These are phyloP conservation scores for Eupithecia pulchellata DNA, from an alignment of 2,888 invertebrate genomes.

Conservation along the genomic window DNA sequence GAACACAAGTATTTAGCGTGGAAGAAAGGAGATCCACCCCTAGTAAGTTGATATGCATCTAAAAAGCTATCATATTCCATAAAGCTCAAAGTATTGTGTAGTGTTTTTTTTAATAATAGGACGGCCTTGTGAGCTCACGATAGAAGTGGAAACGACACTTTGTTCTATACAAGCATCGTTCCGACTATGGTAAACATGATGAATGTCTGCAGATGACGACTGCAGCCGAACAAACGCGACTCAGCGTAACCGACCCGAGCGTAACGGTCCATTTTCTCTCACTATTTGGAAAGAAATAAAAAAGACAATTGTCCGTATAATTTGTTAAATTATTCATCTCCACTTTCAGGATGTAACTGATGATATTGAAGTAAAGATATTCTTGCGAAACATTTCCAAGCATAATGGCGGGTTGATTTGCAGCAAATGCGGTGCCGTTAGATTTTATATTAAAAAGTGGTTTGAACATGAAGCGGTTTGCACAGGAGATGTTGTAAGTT, in stretches of 20 bases:
- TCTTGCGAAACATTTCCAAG: constrained; percentile 52
- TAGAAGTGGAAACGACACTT: background rate
- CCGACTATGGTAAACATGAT: background rate
- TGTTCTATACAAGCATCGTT: no score
- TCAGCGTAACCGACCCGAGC: background rate
- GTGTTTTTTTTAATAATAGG: background rate
- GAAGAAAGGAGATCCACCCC: constrained; percentile 55
- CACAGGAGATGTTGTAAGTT: constrained; percentile 60
- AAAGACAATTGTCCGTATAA: background rate
- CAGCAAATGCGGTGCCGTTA: constrained; percentile 53
- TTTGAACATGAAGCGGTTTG: constrained; percentile 50
- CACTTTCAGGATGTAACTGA: constrained; percentile 57
- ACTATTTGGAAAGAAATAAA: background rate
- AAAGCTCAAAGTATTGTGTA: background rate
- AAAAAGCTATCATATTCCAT: background rate
- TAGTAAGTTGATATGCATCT: constrained; percentile 65
- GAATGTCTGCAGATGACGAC: background rate
- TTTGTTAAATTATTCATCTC: constrained; percentile 6
- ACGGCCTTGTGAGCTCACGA: background rate
- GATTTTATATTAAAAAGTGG: constrained; percentile 60
- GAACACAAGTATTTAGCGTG: constrained; percentile 67
- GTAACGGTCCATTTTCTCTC: background rate
- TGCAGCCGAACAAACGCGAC: background rate
- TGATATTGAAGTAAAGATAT: constrained; percentile 45
- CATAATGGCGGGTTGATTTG: constrained; percentile 51